A percentile compares a stretch with the other conserved stretches of the same genome.
These are phyloP conservation scores for Leucopternis melanops DNA, from an alignment of 2,113 vertebrate genomes.

Conservation along the genomic window DNA sequence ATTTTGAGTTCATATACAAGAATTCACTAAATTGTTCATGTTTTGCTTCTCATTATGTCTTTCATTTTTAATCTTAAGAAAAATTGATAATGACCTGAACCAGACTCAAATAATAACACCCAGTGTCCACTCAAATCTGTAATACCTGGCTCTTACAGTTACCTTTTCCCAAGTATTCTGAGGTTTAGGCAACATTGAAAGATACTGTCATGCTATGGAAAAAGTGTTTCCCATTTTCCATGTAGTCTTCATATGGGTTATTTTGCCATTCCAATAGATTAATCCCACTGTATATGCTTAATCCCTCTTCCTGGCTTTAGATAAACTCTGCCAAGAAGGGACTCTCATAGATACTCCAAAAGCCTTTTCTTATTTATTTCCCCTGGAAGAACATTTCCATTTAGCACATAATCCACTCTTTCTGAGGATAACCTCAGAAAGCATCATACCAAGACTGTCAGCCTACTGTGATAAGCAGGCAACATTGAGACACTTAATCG, in stretches of 20 bases:
- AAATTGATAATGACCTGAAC: not conserved
- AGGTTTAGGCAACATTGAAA: not conserved
- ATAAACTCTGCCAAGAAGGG: too few species aligned
- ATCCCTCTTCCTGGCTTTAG: not conserved
- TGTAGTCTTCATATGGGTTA: not conserved
- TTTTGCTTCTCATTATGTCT: not conserved
- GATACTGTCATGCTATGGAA: not conserved
- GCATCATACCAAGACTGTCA: not conserved
- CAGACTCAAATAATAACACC: not conserved
- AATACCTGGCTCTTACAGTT: not conserved
- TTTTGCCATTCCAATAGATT: not conserved
- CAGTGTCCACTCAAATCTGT: not conserved
- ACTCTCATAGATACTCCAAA: not conserved
- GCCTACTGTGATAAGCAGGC: not conserved
- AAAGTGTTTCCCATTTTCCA: not conserved
- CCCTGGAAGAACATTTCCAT: not conserved
- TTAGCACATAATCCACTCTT: not conserved
- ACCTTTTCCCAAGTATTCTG: not conserved
- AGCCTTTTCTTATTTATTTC: not conserved
- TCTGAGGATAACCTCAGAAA: not conserved
- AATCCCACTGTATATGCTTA: not conserved
- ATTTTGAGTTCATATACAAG: not conserved
- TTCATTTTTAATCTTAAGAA: not conserved
- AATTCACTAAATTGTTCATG: not conserved
- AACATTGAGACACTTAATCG: not conserved